Evolutionary conservation across 2,797 vertebrate genomes (phyloP).

Genomic region (Diceros bicornis): DNA sequence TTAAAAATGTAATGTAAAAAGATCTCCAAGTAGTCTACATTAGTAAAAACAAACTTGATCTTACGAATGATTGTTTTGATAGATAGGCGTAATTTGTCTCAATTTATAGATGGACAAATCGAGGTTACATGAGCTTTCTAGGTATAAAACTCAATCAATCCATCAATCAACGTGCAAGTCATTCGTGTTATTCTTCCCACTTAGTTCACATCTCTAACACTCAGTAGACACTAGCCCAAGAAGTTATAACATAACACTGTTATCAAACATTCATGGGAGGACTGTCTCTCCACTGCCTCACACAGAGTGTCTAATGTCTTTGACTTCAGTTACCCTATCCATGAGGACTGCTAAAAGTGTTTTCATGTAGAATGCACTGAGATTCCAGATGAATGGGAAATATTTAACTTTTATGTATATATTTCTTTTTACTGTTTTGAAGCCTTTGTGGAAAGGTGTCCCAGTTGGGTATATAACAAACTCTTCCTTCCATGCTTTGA

Average conservation of each 20-base stretch:
- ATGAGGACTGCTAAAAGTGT: background rate
- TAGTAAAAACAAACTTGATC: conserved; percentile 50
- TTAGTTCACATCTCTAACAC: background rate
- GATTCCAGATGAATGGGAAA: conserved; percentile 4
- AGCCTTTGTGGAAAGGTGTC: background rate
- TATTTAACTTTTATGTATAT: background rate
- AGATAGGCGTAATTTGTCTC: conserved; percentile 29
- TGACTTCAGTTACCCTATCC: conserved; percentile 16
- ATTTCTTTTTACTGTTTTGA: conserved; percentile 9
- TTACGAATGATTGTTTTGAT: conserved; percentile 38
- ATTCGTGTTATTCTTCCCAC: background rate
- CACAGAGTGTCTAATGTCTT: background rate
- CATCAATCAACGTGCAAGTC: background rate
- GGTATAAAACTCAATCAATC: conserved; percentile 11
- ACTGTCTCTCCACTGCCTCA: background rate
- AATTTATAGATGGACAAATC: background rate
- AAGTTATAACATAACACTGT: background rate
- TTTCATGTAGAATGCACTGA: conserved; percentile 2
- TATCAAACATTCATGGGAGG: background rate
- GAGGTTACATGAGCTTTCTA: conserved; percentile 19
- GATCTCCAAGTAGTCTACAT: background rate
- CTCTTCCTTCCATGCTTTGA: conserved; percentile 21
- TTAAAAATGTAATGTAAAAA: conserved; percentile 45
- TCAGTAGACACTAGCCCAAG: background rate
- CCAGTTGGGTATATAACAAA: background rate